Percentiles rank a stretch among this genome's conserved stretches.
These are phyloP conservation scores for Zelleria hepariella DNA, from an alignment of 2,888 invertebrate genomes.

Conservation along the genomic window DNA sequence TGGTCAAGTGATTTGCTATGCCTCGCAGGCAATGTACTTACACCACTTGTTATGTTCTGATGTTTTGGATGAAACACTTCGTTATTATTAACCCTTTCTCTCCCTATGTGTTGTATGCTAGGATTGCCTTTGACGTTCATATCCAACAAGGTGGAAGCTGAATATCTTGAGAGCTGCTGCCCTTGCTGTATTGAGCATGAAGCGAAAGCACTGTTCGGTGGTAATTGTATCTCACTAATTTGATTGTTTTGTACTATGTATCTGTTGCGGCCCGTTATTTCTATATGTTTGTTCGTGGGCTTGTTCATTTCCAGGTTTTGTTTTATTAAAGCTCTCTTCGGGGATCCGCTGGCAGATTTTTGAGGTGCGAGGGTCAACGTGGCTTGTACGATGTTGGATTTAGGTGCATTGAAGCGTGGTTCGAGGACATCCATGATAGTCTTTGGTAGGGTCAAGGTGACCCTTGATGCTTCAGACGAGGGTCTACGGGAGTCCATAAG, in stretches of 20 bases:
- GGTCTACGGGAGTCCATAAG: conserved; percentile 75
- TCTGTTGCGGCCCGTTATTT: conserved; percentile 62
- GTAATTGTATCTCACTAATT: conserved; percentile 66
- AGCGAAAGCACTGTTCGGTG: conserved; percentile 52
- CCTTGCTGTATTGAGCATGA: conserved; percentile 61
- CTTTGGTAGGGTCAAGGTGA: conserved; percentile 66
- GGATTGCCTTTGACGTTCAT: conserved; percentile 42
- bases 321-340: conserved; percentile 59
- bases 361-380: conserved; percentile 76
- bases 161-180: conserved; percentile 70
- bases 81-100: conserved; percentile 39
- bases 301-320: conserved; percentile 57
- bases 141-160: conserved; percentile 71
- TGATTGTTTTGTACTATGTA: conserved; percentile 69
- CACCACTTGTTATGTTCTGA: conserved; percentile 52
- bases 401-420: conserved; percentile 67
- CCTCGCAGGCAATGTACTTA: conserved; percentile 75
- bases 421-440: conserved; percentile 69
- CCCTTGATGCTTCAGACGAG: conserved; percentile 71
- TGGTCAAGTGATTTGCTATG: conserved; percentile 89
- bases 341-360: conserved; percentile 57
- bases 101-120: conserved; percentile 36
- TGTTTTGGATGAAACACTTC: conserved; percentile 50
- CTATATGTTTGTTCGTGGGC: conserved; percentile 57
- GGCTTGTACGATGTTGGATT: conserved; percentile 73